Conservation (phyloP, 2,888 invertebrate species). For the Heterodera filipjevi region DNA sequence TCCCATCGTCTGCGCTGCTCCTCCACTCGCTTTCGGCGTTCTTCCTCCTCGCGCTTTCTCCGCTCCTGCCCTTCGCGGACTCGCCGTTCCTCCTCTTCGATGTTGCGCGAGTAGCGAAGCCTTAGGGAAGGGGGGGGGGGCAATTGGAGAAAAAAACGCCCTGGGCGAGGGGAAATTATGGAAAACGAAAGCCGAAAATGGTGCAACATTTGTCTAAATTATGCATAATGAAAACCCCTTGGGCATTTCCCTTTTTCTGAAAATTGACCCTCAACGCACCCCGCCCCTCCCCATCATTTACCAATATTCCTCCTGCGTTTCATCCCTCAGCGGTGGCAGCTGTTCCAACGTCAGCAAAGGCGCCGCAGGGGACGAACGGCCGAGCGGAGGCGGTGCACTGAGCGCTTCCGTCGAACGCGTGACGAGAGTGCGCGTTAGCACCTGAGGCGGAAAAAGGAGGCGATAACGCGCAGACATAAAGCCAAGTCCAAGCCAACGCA, state of each 20-base stretch:
- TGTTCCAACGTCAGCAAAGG: constrained; percentile 33
- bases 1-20: constrained; percentile 51
- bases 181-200: background rate
- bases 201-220: background rate
- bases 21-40: constrained; percentile 55
- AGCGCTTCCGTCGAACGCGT: constrained; percentile 63
- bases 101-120: constrained; percentile 47
- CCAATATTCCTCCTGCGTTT: constrained; percentile 46
- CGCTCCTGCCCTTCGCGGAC: constrained; percentile 56
- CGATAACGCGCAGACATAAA: background rate
- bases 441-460: constrained; percentile 34
- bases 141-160: background rate
- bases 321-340: constrained; percentile 42
- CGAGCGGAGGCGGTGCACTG: constrained; percentile 48
- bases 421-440: constrained; percentile 62
- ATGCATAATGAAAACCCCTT: too few relatives aligned
- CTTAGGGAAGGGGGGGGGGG: background rate
- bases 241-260: too few relatives aligned
- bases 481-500: background rate
- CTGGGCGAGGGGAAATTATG: background rate
- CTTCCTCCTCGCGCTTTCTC: constrained; percentile 55
- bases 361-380: constrained; percentile 48
- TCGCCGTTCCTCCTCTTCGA: constrained; percentile 63
- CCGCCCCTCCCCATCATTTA: background rate
- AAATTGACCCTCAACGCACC: too few relatives aligned